Conservation (phyloP, 2,888 invertebrate genomes). For the Junonia oenone region DNA sequence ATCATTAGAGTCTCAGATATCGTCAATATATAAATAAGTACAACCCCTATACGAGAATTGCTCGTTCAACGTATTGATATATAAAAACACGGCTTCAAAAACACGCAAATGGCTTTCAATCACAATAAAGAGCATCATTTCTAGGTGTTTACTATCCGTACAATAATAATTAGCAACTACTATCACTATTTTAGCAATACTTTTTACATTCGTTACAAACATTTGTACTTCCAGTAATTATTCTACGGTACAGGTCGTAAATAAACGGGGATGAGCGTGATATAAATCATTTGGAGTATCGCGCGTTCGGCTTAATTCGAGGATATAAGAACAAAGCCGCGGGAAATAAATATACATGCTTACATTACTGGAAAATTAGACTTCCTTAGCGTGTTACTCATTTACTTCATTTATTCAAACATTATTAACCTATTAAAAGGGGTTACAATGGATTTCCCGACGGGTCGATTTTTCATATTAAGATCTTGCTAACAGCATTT, state of each 20-base stretch:
- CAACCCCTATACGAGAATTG: too few relatives aligned
- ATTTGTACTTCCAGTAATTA: constrained; percentile 71
- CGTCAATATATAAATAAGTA: too few relatives aligned
- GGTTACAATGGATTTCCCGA: not conserved
- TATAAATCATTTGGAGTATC: constrained; percentile 72
- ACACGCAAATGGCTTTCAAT: too few relatives aligned
- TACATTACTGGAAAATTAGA: constrained; percentile 46
- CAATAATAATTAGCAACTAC: constrained; percentile 50
- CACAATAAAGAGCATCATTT: too few relatives aligned
- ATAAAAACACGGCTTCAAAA: too few relatives aligned
- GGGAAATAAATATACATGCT: constrained; percentile 64
- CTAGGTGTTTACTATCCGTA: too few relatives aligned
- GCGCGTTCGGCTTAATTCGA: constrained; percentile 66
- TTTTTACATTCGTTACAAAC: constrained; percentile 64
- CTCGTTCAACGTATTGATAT: too few relatives aligned
- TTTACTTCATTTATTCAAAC: not conserved
- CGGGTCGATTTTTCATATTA: too few relatives aligned
- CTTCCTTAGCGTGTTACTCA: constrained; percentile 18
- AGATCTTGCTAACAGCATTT: too few relatives aligned
- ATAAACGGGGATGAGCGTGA: constrained; percentile 73
- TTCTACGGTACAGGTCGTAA: constrained; percentile 69
- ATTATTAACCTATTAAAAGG: not conserved
- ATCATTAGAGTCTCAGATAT: too few relatives aligned
- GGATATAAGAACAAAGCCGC: constrained; percentile 74
- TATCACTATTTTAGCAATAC: constrained; percentile 46